A percentile compares a stretch with the other conserved stretches of the same genome.
Evolutionary conservation across 2,888 invertebrate species (phyloP).

Genomic region (Antheraea assamensis): DNA sequence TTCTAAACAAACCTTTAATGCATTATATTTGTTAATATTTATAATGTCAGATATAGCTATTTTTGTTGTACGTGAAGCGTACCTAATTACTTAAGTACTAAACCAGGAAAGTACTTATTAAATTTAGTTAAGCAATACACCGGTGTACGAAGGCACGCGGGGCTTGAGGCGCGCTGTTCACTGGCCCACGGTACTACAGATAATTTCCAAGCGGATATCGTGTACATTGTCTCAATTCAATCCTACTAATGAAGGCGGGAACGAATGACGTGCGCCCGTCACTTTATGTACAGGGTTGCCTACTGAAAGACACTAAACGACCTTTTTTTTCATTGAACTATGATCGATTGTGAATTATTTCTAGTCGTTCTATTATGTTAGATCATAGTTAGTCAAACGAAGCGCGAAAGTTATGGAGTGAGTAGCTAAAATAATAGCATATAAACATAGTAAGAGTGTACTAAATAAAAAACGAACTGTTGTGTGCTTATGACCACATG

Average conservation of each 20-base stretch:
- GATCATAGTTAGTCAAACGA: no score
- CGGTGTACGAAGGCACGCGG: background rate
- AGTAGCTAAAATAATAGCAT: no score
- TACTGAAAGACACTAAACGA: background rate
- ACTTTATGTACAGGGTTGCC: slow-evolving; percentile 52
- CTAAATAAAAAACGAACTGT: no score
- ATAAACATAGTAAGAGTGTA: no score
- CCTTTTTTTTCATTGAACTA: background rate
- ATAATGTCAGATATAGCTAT: no score
- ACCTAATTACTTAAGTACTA: background rate
- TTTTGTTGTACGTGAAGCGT: background rate
- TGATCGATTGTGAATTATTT: no score
- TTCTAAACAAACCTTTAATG: no score
- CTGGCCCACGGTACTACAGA: slow-evolving; percentile 16
- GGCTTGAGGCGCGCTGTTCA: slow-evolving; percentile 13
- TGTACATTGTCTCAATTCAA: slow-evolving; percentile 64
- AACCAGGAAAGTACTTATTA: slow-evolving; percentile 20
- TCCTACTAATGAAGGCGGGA: slow-evolving; percentile 65
- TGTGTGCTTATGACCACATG: no score
- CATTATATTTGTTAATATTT: no score
- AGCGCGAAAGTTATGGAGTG: no score
- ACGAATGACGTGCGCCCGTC: slow-evolving; percentile 53
- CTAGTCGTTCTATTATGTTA: no score
- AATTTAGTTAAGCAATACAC: slow-evolving; percentile 22
- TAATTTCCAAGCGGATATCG: slow-evolving; percentile 43